Base-by-base conservation (phyloP, 2,113 vertebrate genomes). In the Larimichthys crocea region DNA sequence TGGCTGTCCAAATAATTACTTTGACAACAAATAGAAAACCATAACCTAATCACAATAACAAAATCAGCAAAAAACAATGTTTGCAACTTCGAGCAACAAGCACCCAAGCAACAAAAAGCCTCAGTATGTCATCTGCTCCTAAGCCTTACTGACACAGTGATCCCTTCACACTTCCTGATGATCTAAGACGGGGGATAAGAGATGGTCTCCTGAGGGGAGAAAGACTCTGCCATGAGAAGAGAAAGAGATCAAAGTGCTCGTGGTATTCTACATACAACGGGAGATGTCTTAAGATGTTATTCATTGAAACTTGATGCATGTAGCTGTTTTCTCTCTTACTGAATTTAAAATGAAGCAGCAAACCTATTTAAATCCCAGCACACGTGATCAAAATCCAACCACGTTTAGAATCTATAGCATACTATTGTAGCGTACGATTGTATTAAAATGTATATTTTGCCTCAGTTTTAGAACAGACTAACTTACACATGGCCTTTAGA, bases 91-190 rank as follows among this genome's bases (percentile, higher is more conserved):
- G 35, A 17, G 53, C 14, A 64, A 53, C 29, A 68, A 74, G 6
- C 7, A 8, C 2, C 20, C 16, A 48, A 50, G 44, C 52, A 35
- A 26, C 52, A n/a, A 44, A 52, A 83, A 72, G 68, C 73, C 62
- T 48, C 42, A 52, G n/a, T 56, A 16, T 61, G 57, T 55, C 16
- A 68, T 68, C n/a, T 26, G 17, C 75, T 68, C 60, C 24, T 69
- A 76, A 76, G 22, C 65, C 35, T 14, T 14, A 7, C 55, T 67
- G 75, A 76, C 65, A 64, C 29, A 59, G 15, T 49, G 63, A 74
- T 68, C 53, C 44, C 4, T 16, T 50, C 20, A 67, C 35, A 62
- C 50, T 44, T 75, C 57, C 70, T 53, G 52, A 82, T 60, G 22
- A 75, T 40, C 76, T 77, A 73, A 76, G 24, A 74, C 44, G 12